Conservation (phyloP, 2,888 invertebrate genomes). For the Drosophila pullipes region DNA sequence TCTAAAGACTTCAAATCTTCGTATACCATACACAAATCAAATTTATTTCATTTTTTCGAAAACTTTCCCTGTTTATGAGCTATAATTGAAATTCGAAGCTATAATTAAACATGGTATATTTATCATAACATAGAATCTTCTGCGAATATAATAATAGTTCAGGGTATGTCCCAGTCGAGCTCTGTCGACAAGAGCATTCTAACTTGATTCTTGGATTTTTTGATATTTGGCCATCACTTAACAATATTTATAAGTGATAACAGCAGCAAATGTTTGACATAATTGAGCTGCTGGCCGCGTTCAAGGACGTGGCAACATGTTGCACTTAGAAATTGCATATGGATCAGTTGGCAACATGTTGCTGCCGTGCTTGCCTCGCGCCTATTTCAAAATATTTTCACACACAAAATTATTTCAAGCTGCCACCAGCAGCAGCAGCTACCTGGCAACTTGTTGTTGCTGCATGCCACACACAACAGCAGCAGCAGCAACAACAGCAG, state of each 20-base stretch:
- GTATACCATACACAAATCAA: neutral
- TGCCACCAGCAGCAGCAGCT: conserved; percentile 55
- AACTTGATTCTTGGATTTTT: neutral
- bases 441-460: conserved; percentile 42
- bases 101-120: neutral
- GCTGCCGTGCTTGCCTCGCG: conserved; percentile 33
- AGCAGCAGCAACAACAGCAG: conserved; percentile 44
- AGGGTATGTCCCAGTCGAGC: neutral
- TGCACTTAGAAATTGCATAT: conserved; percentile 23
- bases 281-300: conserved; percentile 46
- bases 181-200: neutral
- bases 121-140: neutral
- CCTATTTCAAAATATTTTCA: conserved; percentile 78
- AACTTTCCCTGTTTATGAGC: neutral
- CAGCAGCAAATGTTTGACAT: conserved; percentile 55
- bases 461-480: conserved; percentile 74
- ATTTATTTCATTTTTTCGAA: neutral
- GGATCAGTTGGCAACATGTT: conserved; percentile 49
- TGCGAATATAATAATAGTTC: neutral
- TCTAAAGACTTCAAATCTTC: neutral
- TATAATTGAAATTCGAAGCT: neutral
- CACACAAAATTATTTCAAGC: conserved; percentile 82
- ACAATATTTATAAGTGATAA: conserved; percentile 60
- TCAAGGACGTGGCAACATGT: conserved; percentile 56
- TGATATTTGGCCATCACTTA: conserved; percentile 10